Conservation (phyloP, 2,888 invertebrate genomes). For the Chaitophorus viminalis region DNA sequence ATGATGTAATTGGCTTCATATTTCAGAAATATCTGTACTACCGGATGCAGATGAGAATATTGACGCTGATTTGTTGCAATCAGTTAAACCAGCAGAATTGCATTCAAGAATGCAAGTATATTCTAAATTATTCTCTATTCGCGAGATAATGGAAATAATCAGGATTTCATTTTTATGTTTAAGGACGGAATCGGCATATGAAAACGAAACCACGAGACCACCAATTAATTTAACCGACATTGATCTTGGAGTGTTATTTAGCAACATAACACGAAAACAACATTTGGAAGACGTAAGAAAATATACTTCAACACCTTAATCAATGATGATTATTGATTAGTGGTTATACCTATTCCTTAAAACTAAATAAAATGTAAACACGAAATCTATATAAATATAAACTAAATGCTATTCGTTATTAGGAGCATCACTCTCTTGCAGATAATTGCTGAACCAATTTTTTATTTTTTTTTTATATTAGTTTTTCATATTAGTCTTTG, state of each 20-base stretch:
- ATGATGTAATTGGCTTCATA: not conserved
- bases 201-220: conserved; percentile 25
- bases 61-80: conserved; percentile 30
- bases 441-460: too few species aligned
- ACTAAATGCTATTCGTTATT: too few species aligned
- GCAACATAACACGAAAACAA: conserved; percentile 38
- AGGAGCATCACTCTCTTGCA: too few species aligned
- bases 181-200: conserved; percentile 19
- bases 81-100: conserved; percentile 33
- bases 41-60: conserved; percentile 37
- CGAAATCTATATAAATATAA: too few species aligned
- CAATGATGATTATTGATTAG: too few species aligned
- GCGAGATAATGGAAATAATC: not conserved
- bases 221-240: conserved; percentile 21
- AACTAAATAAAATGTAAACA: too few species aligned
- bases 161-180: not conserved
- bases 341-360: too few species aligned
- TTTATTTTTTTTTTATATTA: too few species aligned
- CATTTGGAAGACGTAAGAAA: conserved; percentile 33
- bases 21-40: conserved; percentile 25
- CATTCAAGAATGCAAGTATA: conserved; percentile 12
- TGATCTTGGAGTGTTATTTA: conserved; percentile 28
- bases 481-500: too few species aligned
- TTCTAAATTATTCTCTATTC: not conserved
- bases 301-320: not conserved